phyloP scores from a whole-genome alignment of 2,113 vertebrate genomes.

The Fregetta grallaria region DNA sequence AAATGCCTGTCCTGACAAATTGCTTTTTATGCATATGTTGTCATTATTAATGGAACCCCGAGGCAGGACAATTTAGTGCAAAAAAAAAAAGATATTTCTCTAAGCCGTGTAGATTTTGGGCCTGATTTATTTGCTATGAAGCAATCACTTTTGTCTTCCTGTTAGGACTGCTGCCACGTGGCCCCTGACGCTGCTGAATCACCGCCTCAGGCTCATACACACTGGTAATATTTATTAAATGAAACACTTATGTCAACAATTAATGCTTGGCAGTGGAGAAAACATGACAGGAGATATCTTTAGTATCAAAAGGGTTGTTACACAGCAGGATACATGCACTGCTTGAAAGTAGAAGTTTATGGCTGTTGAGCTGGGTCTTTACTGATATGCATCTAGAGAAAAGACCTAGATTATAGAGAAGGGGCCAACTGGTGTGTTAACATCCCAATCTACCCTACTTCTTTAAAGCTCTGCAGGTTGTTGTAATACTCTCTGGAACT shows the following conservation, averaged over 20 bases:
- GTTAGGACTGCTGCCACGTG: background rate
- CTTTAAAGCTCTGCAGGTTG: background rate
- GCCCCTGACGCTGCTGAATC: slow-evolving; percentile 32
- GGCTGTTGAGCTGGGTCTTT: background rate
- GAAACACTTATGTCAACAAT: slow-evolving; percentile 32
- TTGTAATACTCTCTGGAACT: background rate
- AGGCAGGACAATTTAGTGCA: background rate
- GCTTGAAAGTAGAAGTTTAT: slow-evolving; percentile 1
- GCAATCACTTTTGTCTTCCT: background rate
- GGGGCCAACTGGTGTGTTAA: background rate
- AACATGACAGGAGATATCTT: background rate
- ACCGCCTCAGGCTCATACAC: background rate
- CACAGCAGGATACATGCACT: slow-evolving; percentile 1
- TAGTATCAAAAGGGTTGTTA: slow-evolving; percentile 18
- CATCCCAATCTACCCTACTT: background rate
- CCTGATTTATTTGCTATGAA: background rate
- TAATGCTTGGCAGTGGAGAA: slow-evolving; percentile 22
- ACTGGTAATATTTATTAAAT: slow-evolving; percentile 34
- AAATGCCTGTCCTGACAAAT: background rate
- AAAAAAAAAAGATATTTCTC: background rate
- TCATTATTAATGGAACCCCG: background rate
- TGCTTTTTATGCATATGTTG: background rate
- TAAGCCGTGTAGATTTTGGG: background rate
- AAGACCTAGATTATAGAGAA: background rate
- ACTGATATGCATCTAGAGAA: background rate